Evolutionary conservation across 1,140 invertebrate genomes (phyloP), one percentile per base, ranked within the genome.

Genomic region (Eurosta solidaginis): DNA sequence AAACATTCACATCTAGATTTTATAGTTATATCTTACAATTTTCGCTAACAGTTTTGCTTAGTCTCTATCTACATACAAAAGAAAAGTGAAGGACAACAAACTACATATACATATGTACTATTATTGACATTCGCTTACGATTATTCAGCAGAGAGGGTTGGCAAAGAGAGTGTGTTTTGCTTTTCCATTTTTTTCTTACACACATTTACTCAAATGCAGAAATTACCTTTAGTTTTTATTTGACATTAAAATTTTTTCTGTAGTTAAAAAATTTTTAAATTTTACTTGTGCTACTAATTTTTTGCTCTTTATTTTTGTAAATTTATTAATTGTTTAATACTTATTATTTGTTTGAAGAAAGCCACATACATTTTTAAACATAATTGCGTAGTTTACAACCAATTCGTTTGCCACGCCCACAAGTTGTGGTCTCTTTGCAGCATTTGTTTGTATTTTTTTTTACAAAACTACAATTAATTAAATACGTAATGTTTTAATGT

Each of bases 371-470:
- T 42, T 68, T n/a, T 20, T 68, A 68, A 68, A 68, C 59, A 68
- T 68, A 68, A 68, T 68, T 68, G 59, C 59, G 59, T 68, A 68
- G 33, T 68, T 68, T 68, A 68, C 59, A 68, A 68, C 59, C 59
- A 68, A 68, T 68, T 68, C 59, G 59, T 68, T 68, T 68, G 59
- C 59, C 59, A 68, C 33, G 59, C 9, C 59, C 59, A 68, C 59
- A 17, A 10, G 29, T n/a, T 33, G 54, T 68, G 33, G 7, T 10
- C 29, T 40, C 22, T 42, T 68, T 68, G 59, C 33, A 33, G 59
- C 59, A n/a, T 40, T 68, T 33, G 54, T 36, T 12, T 52, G 9
- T 12, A 12, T 52, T 25, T 54, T 27, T 10, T 54, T 1, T 25
- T 54, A 20, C 22, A 40, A 63, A 36, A 49, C 3, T 36, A 68